These are phyloP conservation scores for Electrophaes corylata DNA, from an alignment of 2,888 invertebrate genomes.

Conservation along the genomic window DNA sequence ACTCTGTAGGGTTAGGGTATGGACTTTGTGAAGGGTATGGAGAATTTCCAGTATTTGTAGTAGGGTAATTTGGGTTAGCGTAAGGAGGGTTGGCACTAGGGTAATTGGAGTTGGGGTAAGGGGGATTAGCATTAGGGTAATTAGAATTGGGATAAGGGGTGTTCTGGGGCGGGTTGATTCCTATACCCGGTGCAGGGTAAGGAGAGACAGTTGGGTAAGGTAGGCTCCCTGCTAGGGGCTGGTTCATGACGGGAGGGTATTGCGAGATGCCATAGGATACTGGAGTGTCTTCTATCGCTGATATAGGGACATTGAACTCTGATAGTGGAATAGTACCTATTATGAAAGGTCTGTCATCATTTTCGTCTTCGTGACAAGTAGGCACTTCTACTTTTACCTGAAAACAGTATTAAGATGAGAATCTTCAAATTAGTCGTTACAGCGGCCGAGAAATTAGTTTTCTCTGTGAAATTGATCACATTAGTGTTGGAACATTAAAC, in stretches of 20 bases:
- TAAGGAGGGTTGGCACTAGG: conserved; percentile 43
- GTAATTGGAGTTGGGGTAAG: conserved; percentile 47
- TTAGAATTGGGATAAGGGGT: conserved; percentile 42
- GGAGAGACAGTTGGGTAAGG: conserved; percentile 31
- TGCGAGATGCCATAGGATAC: conserved; percentile 35
- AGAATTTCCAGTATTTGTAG: conserved; percentile 29
- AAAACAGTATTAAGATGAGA: conserved; percentile 12
- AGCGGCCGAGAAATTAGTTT: too few relatives aligned
- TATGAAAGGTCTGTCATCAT: conserved; percentile 49
- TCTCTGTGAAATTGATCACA: too few relatives aligned
- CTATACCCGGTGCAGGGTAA: conserved; percentile 43
- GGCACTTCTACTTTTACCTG: conserved; percentile 58
- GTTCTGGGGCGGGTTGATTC: too few relatives aligned
- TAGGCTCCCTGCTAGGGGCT: conserved; percentile 42
- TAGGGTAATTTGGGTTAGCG: conserved; percentile 4
- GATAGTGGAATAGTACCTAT: conserved; percentile 66
- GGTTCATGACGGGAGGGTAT: conserved; percentile 47
- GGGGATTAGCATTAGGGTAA: conserved; percentile 37
- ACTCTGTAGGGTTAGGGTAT: background rate
- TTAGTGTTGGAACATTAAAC: too few relatives aligned
- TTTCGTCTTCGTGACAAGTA: conserved; percentile 60
- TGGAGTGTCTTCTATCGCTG: conserved; percentile 40
- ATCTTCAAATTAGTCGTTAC: too few relatives aligned
- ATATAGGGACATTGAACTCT: conserved; percentile 43
- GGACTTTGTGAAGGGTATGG: conserved; percentile 48